phyloP scores from a whole-genome alignment of 2,113 vertebrate genomes.

The Drymodes brunneopygia region DNA sequence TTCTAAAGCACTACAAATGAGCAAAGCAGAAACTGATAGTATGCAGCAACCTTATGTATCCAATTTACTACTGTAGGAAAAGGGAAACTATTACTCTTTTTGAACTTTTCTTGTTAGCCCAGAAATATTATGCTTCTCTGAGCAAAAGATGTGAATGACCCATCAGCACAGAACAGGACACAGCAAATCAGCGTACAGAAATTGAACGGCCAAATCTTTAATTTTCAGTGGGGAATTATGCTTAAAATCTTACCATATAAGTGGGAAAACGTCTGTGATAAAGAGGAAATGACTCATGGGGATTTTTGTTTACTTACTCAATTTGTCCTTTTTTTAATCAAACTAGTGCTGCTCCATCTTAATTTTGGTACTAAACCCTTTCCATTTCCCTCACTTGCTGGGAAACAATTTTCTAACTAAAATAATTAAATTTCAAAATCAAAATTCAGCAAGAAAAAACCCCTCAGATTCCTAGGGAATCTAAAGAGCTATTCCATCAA shows the following conservation, averaged over 20 bases:
- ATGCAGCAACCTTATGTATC: neutral
- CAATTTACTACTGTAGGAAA: neutral
- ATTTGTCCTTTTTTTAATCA: neutral
- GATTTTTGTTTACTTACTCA: neutral
- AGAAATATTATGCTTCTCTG: neutral
- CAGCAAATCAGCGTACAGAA: neutral
- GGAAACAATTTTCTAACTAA: neutral
- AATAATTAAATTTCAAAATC: neutral
- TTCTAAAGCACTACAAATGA: neutral
- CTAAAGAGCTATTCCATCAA: neutral
- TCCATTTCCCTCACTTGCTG: neutral
- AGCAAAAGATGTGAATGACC: neutral
- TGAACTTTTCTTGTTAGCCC: neutral
- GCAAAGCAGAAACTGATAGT: neutral
- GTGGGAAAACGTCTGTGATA: neutral
- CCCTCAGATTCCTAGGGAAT: neutral
- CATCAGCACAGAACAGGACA: neutral
- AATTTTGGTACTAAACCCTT: neutral
- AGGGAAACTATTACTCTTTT: neutral
- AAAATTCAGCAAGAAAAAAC: neutral
- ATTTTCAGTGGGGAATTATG: neutral
- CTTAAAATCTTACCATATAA: neutral
- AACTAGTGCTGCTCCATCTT: neutral
- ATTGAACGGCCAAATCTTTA: neutral
- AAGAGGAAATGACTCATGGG: neutral